Evolutionary conservation across 2,797 vertebrate species (phyloP).

Genomic region (Apodemus agrarius): DNA sequence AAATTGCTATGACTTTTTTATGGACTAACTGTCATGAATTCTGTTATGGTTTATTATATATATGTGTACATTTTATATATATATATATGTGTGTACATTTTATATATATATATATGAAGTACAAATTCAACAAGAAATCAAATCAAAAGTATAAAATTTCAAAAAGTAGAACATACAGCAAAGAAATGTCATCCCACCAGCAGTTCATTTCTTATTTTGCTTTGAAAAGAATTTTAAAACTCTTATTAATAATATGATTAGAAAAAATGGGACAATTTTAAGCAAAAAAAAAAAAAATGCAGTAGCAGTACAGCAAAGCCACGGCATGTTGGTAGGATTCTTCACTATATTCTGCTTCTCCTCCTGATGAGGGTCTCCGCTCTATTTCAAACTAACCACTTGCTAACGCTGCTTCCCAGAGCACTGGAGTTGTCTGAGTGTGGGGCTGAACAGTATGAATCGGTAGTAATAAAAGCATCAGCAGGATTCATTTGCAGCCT

Average conservation of each 20-base stretch:
- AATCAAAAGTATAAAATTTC: not conserved
- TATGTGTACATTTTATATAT: not conserved
- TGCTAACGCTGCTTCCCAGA: constrained; percentile 69
- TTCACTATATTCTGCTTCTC: constrained; percentile 39
- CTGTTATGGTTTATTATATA: constrained; percentile 39
- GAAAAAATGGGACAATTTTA: constrained; percentile 47
- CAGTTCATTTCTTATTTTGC: constrained; percentile 41
- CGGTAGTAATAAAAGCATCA: constrained; percentile 85
- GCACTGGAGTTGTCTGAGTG: constrained; percentile 75
- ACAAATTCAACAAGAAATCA: not conserved
- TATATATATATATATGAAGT: not conserved
- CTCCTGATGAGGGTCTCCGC: constrained; percentile 42
- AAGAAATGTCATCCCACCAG: not conserved
- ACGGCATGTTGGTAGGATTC: constrained; percentile 7
- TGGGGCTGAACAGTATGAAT: constrained; percentile 81
- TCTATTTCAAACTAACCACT: constrained; percentile 71
- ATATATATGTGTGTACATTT: no score
- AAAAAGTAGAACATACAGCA: not conserved
- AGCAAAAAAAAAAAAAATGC: constrained; percentile 43
- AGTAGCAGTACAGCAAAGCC: not conserved
- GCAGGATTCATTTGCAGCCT: constrained; percentile 84
- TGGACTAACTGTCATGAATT: not conserved
- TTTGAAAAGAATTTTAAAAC: constrained; percentile 44
- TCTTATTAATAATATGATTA: constrained; percentile 61
- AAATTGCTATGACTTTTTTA: not conserved